Base-by-base conservation (phyloP, 2,113 vertebrate genomes). In the Taurulus bubalis region DNA sequence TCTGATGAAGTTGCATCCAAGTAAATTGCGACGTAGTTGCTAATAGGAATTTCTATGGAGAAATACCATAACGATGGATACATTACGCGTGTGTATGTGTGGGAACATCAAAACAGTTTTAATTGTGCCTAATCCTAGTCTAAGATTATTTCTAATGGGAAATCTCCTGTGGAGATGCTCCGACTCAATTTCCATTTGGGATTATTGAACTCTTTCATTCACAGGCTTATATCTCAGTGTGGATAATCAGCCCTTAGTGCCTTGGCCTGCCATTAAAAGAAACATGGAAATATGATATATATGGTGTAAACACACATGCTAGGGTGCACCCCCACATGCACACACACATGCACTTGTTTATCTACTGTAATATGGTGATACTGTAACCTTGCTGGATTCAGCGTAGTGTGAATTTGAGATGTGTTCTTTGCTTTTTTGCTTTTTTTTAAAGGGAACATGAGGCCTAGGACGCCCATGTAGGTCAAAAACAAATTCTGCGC, bases 401-500 rank as follows among this genome's bases (percentile, higher is more conserved):
- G 79, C 69, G 4, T 51, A 62, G 75, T 76, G 70, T 74, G 83
- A 76, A 89, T 90, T 76, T 87, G 68, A 87, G 78, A 83, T 71
- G 86, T 88, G 59, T 87, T 84, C 72, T 81, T 87, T 64, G 45
- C 24, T 55, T 75, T 75, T 79, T 65, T 42, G 26, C 16, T 70
- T 92, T 90, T 85, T 69, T 68, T 30, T 22, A 1, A 92, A 85
- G 65, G 76, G 62, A 88, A 87, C 80, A 77, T 53, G 63, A 87
- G 83, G 84, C 85, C 89, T 90, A 78, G 85, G 90, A 90, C 83
- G 88, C 89, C 85, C 92, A 87, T 92, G 93, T 93, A 90, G 92
- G 93, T 93, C 92, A 90, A 85, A 90, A 90, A 90, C 89, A 92
- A 91, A 91, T 91, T 88, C 91, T 83, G 83, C 30, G 88, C 85